Conservation (phyloP, 2,797 vertebrate species). For the Lindbergichthys nudifrons region DNA sequence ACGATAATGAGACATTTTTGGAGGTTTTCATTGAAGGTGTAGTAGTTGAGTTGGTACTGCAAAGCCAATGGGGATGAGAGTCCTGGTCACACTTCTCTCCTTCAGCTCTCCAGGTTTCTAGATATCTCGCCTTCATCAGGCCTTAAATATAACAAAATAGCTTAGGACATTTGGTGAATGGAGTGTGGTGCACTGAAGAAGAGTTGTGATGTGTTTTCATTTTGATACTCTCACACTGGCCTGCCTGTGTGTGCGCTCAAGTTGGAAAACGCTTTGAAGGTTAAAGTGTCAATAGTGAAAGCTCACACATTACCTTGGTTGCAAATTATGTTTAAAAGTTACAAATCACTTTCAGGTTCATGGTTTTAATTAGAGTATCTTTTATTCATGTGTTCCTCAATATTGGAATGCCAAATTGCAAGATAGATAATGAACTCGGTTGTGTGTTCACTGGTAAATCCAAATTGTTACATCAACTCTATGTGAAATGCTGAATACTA, state of each 20-base stretch:
- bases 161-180: not conserved
- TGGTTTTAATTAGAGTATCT: slow-evolving; percentile 41
- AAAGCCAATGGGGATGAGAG: slow-evolving; percentile 5
- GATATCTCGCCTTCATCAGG: not conserved
- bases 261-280: slow-evolving; percentile 16
- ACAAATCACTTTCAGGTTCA: slow-evolving; percentile 16
- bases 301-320: slow-evolving; percentile 18
- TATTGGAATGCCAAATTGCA: slow-evolving; percentile 33
- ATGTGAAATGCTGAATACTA: slow-evolving; percentile 63
- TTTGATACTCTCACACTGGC: not conserved
- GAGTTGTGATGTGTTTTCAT: slow-evolving; percentile 5
- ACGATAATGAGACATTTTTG: slow-evolving; percentile 18
- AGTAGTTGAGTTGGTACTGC: slow-evolving; percentile 22
- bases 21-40: slow-evolving; percentile 4
- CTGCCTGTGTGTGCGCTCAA: slow-evolving; percentile 3
- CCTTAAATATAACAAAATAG: not conserved
- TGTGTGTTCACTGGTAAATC: slow-evolving; percentile 40
- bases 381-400: slow-evolving; percentile 31
- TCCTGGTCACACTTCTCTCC: slow-evolving; percentile 10
- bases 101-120: not conserved
- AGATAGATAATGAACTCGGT: slow-evolving; percentile 34
- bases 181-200: slow-evolving; percentile 12
- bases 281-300: slow-evolving; percentile 2
- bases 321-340: slow-evolving; percentile 22
- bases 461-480: slow-evolving; percentile 39